Evolutionary conservation across 2,888 invertebrate species (phyloP), one percentile per base, ranked within the genome.

Genomic region (Sericinus montela): DNA sequence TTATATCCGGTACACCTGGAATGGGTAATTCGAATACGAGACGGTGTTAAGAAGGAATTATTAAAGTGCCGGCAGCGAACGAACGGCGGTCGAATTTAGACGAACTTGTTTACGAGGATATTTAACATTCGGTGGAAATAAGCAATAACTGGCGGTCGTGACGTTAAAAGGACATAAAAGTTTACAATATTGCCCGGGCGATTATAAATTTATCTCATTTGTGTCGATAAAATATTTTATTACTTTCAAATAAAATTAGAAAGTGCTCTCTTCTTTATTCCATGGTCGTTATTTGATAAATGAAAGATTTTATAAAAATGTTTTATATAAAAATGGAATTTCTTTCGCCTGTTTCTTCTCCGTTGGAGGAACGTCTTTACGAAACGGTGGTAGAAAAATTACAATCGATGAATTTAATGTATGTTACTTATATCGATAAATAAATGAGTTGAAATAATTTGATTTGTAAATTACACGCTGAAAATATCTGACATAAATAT

Each of bases 1-100:
- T 69, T 65, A 69, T 61, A 54, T 56, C 54, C 51, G 56, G 59
- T 61, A 57, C 60, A 62, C 53, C 56, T 60, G 54, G 56, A 51
- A 30, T 40, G 50, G 45, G 55, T 66, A 60, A 58, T 61, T 58
- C 55, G 54, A 60, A 58, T 51, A 54, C 55, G 55, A 54, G 51
- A 38, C 48, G 52, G 48, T 50, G 37, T 45, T 42, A 29, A 11
- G 13, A 23, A 16, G 43, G 48, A 49, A 51, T 54, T 54, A 51
- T 49, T 49, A 51, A 51, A 44, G 46, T 36, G 11, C 11, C 32
- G 13, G 13, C 3, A 0, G 32, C 11, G 32, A 32, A 46, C 16
- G 11, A 29, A 42, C 39, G 32, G 13, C n/a, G 43, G 49, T 45
- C 45, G 51, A 56, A 56, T 60, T 54, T 48, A 14, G 11, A 32